Evolutionary conservation across 2,797 vertebrate genomes (phyloP).

Genomic region (Anniella stebbinsi): DNA sequence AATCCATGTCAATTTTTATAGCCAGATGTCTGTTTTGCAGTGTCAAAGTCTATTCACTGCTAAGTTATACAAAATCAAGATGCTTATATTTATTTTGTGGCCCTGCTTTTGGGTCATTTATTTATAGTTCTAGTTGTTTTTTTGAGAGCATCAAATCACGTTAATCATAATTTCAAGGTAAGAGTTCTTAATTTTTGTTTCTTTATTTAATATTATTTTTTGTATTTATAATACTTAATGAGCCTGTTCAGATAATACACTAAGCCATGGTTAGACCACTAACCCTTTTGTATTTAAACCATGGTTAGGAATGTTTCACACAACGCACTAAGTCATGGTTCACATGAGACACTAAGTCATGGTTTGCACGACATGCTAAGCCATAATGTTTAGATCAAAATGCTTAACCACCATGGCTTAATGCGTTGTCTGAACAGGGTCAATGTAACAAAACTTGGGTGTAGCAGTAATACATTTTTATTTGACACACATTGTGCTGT

Average conservation of each 20-base stretch:
- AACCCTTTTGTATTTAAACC: no score
- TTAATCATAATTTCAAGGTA: neutral
- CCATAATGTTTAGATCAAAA: no score
- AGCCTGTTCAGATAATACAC: no score
- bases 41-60: constrained; percentile 37
- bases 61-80: constrained; percentile 25
- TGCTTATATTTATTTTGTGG: constrained; percentile 33
- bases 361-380: no score
- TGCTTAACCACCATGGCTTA: no score
- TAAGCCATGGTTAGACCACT: no score
- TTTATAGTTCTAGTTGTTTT: constrained; percentile 13
- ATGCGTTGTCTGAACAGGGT: no score
- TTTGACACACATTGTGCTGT: neutral
- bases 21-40: constrained; percentile 26
- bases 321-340: no score
- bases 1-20: constrained; percentile 26
- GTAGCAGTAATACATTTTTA: neutral
- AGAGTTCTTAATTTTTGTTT: constrained; percentile 13
- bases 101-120: constrained; percentile 43
- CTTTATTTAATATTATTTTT: constrained; percentile 2
- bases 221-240: neutral
- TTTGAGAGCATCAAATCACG: constrained; percentile 38
- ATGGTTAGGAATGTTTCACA: no score
- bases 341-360: no score
- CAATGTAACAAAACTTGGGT: neutral